phyloP scores from a whole-genome alignment of 2,113 vertebrate species.

The Phocoena phocoena region DNA sequence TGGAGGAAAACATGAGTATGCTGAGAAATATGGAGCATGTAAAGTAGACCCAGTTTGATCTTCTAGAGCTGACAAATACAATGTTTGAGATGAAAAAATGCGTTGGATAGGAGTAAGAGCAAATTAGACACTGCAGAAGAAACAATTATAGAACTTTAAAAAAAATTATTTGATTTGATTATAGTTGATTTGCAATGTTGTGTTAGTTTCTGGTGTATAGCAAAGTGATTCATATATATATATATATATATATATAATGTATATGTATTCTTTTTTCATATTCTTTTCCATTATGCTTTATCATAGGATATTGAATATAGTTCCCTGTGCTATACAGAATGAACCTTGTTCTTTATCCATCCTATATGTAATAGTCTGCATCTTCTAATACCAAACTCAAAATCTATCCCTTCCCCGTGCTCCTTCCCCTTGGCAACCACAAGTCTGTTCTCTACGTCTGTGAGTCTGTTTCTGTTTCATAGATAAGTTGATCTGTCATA shows the following conservation, averaged over 20 bases:
- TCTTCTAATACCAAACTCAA: background rate
- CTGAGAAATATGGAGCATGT: background rate
- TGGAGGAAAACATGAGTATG: background rate
- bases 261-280: background rate
- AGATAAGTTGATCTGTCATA: background rate
- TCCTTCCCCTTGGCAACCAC: background rate
- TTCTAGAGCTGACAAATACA: background rate
- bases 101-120: no score
- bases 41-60: background rate
- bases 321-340: background rate
- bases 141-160: background rate
- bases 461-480: background rate
- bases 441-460: background rate
- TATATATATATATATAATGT: no score
- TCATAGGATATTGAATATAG: background rate
- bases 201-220: background rate
- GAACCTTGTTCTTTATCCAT: no score
- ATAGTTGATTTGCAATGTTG: background rate
- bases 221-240: no score
- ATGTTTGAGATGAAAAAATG: background rate
- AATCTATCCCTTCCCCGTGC: background rate
- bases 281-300: background rate
- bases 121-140: background rate
- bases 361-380: background rate
- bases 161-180: background rate